Evolutionary conservation across 37 sponge, comb jelly and placozoan genomes (phyloP).

Genomic region (Spongilla lacustris): DNA sequence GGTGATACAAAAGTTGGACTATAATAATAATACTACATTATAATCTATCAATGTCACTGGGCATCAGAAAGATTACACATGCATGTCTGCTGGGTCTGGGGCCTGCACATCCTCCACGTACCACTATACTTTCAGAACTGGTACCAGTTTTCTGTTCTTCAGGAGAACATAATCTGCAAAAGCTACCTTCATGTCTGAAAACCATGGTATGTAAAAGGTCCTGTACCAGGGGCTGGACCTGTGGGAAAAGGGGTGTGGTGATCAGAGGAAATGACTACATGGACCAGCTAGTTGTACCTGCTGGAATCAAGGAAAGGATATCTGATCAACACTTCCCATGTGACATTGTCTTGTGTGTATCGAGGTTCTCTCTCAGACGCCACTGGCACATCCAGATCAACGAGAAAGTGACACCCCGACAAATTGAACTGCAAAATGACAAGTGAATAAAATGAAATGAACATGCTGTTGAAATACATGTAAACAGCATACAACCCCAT

Average conservation of each 20-base stretch:
- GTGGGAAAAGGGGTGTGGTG: neutral
- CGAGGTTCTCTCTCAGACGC: slow-evolving; percentile 67
- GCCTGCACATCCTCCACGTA: too few species aligned
- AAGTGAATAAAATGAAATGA: neutral
- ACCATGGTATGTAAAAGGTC: slow-evolving; percentile 83
- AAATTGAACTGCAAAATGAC: slow-evolving; percentile 65
- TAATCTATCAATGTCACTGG: too few species aligned
- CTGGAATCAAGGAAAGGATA: slow-evolving; percentile 82
- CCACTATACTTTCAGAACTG: too few species aligned
- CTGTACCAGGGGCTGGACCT: slow-evolving; percentile 82
- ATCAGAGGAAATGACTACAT: neutral
- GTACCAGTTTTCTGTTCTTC: slow-evolving; percentile 20
- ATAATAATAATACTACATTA: too few species aligned
- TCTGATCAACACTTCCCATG: slow-evolving; percentile 72
- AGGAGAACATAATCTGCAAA: slow-evolving; percentile 59
- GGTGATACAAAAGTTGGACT: too few species aligned
- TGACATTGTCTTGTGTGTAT: slow-evolving; percentile 55
- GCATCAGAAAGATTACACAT: too few species aligned
- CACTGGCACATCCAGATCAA: slow-evolving; percentile 77
- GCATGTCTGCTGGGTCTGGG: too few species aligned
- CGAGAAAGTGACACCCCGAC: slow-evolving; percentile 80
- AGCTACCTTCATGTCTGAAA: slow-evolving; percentile 22
- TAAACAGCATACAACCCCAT: too few species aligned
- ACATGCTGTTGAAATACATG: too few species aligned
- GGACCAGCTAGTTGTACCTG: slow-evolving; percentile 15